Conservation (phyloP, 2,888 invertebrate genomes). For the Cryptus armator region DNA sequence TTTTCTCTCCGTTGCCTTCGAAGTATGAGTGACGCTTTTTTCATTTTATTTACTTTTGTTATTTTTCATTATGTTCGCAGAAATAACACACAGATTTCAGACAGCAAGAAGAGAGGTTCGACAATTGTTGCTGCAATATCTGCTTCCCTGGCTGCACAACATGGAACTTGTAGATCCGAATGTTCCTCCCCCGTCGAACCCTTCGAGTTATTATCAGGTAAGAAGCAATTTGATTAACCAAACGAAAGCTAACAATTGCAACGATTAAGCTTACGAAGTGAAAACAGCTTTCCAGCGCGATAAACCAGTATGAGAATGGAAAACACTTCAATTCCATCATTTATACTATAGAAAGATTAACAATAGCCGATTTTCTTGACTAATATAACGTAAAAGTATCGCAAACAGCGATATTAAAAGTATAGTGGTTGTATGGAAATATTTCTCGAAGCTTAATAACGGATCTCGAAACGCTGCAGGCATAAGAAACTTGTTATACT, state of each 20-base stretch:
- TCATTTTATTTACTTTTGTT: background rate
- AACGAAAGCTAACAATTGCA: background rate
- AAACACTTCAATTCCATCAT: no score
- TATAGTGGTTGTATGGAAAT: no score
- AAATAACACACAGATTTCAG: constrained; percentile 98
- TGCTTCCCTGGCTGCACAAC: constrained; percentile 99
- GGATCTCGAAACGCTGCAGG: background rate
- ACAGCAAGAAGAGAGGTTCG: constrained; percentile 97
- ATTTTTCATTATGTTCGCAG: constrained; percentile 86
- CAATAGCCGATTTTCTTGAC: no score
- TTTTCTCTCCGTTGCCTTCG: no score
- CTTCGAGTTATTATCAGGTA: constrained; percentile 94
- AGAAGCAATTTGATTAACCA: constrained; percentile 34
- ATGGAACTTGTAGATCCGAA: constrained; percentile 99
- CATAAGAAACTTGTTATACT: no score
- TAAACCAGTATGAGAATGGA: background rate
- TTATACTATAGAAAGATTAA: no score
- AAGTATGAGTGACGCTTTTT: no score
- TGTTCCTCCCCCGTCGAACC: constrained; percentile 94
- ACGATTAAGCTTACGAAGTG: background rate
- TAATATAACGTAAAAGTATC: no score
- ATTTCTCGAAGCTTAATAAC: no score
- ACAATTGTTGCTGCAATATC: constrained; percentile 95
- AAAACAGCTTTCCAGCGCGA: no score
- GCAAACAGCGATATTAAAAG: no score